phyloP scores from a whole-genome alignment of 2,888 invertebrate species.

The Mayetiola destructor region DNA sequence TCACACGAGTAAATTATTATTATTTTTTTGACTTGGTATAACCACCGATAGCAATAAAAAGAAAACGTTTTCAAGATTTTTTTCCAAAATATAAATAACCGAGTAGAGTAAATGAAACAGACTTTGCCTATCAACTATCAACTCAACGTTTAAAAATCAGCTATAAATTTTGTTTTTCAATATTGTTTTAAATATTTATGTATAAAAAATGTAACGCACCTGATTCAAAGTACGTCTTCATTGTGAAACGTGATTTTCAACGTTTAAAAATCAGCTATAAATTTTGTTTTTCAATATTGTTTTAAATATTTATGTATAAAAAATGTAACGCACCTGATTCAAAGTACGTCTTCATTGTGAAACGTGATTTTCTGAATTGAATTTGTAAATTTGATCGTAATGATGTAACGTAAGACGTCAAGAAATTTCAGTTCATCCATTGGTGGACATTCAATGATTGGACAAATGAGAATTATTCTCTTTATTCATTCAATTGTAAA shows the following conservation, averaged over 20 bases:
- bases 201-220: neutral
- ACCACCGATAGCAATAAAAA: slow-evolving; percentile 9
- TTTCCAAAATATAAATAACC: neutral
- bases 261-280: neutral
- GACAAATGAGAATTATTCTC: too few species aligned
- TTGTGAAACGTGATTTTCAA: neutral
- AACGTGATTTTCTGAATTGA: slow-evolving; percentile 10
- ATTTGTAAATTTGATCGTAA: too few species aligned
- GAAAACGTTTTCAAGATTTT: too few species aligned
- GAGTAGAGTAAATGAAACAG: neutral
- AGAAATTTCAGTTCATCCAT: too few species aligned
- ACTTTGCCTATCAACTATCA: neutral
- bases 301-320: slow-evolving; percentile 1
- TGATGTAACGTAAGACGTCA: too few species aligned
- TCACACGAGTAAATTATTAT: neutral
- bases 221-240: slow-evolving; percentile 3
- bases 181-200: slow-evolving; percentile 10
- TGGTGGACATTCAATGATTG: too few species aligned
- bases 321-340: slow-evolving; percentile 1
- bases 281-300: slow-evolving; percentile 12
- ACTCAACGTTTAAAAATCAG: neutral
- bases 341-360: neutral
- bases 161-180: slow-evolving; percentile 8
- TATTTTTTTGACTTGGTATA: slow-evolving; percentile 4
- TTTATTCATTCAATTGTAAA: too few species aligned